phyloP scores from a whole-genome alignment of 2,888 invertebrate species.

The Frankliniella intonsa region DNA sequence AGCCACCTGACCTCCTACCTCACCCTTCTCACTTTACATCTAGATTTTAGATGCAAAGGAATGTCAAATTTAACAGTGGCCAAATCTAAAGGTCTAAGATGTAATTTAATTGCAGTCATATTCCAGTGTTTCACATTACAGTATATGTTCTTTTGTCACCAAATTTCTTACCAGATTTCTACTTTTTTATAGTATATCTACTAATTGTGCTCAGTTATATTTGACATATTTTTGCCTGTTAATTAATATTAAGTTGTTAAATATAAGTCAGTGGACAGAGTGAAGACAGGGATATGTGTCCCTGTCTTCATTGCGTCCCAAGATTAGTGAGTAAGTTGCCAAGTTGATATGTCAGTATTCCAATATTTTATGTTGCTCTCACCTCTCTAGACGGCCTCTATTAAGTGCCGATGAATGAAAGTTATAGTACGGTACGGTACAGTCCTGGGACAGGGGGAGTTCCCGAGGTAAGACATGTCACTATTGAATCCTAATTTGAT shows the following conservation, averaged over 20 bases:
- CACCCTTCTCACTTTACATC: not conserved
- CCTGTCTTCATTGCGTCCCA: not conserved
- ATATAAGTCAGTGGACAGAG: not conserved
- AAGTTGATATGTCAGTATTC: slow-evolving; percentile 35
- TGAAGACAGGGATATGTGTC: not conserved
- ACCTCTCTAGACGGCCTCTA: slow-evolving; percentile 39
- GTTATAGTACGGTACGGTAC: slow-evolving; percentile 37
- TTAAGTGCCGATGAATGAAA: slow-evolving; percentile 39
- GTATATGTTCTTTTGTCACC: not conserved
- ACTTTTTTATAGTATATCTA: slow-evolving; percentile 30
- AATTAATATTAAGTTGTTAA: not conserved
- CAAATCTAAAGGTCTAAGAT: not conserved
- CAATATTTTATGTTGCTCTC: slow-evolving; percentile 39
- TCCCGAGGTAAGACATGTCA: slow-evolving; percentile 37
- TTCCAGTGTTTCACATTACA: not conserved
- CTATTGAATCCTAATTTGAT: slow-evolving; percentile 27
- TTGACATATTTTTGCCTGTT: not conserved
- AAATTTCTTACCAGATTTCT: slow-evolving; percentile 31
- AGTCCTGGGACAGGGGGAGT: slow-evolving; percentile 35
- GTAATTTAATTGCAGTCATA: not conserved
- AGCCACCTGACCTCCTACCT: not conserved
- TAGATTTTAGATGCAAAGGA: not conserved
- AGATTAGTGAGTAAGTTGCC: slow-evolving; percentile 12
- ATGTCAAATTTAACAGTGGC: not conserved
- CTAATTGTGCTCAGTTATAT: not conserved